Evolutionary conservation across 1,140 invertebrate genomes (phyloP).

Genomic region (Drosophila equinoxialis): DNA sequence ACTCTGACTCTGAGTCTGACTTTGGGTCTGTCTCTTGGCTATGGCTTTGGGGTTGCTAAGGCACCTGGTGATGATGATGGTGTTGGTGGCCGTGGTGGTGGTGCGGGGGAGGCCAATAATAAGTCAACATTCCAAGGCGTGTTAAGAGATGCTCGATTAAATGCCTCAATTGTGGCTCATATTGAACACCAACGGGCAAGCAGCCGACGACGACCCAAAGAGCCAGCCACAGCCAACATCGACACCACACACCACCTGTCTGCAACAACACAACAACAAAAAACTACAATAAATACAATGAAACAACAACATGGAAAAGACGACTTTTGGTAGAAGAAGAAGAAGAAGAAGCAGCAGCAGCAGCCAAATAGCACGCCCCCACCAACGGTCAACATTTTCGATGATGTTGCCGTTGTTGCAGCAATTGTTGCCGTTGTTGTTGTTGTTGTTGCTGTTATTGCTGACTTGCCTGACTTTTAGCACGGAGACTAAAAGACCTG

Average conservation of each 20-base stretch:
- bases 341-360: conserved; percentile 54
- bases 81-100: not conserved
- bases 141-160: conserved; percentile 82
- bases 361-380: conserved; percentile 74
- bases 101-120: conserved; percentile 67
- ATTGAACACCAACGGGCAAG: conserved; percentile 74
- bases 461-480: conserved; percentile 75
- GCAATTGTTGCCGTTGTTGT: conserved; percentile 25
- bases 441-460: conserved; percentile 33
- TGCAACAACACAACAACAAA: conserved; percentile 21
- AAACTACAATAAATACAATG: not conserved
- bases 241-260: conserved; percentile 80
- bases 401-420: conserved; percentile 26
- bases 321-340: conserved; percentile 24
- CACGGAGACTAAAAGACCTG: conserved; percentile 49
- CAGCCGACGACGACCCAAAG: conserved; percentile 32
- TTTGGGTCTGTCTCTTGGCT: conserved; percentile 10
- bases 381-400: conserved; percentile 71
- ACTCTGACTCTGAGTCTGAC: conserved; percentile 8
- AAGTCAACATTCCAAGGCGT: conserved; percentile 81
- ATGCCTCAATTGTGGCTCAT: conserved; percentile 81
- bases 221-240: conserved; percentile 62
- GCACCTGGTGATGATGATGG: not conserved
- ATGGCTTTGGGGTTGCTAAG: conserved; percentile 3
- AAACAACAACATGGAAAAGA: conserved; percentile 31